Evolutionary conservation across 1,140 invertebrate genomes (phyloP).

Genomic region (Ceratosolen solmsi): DNA sequence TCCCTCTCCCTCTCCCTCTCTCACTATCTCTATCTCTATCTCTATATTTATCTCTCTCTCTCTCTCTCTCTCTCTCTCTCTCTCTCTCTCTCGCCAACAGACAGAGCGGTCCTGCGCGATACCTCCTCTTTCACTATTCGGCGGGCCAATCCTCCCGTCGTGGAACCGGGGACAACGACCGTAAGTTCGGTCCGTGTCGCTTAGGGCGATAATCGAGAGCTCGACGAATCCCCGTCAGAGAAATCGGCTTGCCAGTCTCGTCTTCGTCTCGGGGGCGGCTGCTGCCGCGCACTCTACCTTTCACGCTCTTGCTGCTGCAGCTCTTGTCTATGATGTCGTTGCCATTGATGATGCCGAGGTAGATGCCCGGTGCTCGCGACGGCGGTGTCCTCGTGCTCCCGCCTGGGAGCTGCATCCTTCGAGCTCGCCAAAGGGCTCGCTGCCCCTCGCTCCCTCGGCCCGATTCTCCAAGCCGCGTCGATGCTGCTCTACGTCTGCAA

Average conservation of each 20-base stretch:
- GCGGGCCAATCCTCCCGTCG: constrained; percentile 67
- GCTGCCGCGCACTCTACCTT: constrained; percentile 19
- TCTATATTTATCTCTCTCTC: constrained; percentile 36
- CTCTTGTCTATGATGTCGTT: constrained; percentile 60
- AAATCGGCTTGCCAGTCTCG: constrained; percentile 51
- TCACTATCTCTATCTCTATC: constrained; percentile 34
- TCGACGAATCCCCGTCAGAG: constrained; percentile 15
- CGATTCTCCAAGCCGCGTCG: constrained; percentile 62
- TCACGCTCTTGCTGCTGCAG: constrained; percentile 61
- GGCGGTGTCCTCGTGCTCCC: constrained; percentile 64
- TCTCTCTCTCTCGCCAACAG: constrained; percentile 44
- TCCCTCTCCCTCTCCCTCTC: background rate
- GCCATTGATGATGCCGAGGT: constrained; percentile 63
- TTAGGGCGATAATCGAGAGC: constrained; percentile 21
- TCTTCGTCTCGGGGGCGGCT: constrained; percentile 13
- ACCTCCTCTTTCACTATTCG: constrained; percentile 64
- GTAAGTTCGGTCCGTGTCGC: constrained; percentile 55
- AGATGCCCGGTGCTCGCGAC: constrained; percentile 63
- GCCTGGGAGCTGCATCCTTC: constrained; percentile 75
- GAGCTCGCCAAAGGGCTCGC: constrained; percentile 72
- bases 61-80: constrained; percentile 50
- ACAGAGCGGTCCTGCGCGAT: background rate
- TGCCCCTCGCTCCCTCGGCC: constrained; percentile 72
- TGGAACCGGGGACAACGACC: constrained; percentile 67
- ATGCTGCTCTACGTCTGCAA: constrained; percentile 60